Evolutionary conservation across 2,888 invertebrate genomes (phyloP).

Genomic region (Odontocolon sp.): DNA sequence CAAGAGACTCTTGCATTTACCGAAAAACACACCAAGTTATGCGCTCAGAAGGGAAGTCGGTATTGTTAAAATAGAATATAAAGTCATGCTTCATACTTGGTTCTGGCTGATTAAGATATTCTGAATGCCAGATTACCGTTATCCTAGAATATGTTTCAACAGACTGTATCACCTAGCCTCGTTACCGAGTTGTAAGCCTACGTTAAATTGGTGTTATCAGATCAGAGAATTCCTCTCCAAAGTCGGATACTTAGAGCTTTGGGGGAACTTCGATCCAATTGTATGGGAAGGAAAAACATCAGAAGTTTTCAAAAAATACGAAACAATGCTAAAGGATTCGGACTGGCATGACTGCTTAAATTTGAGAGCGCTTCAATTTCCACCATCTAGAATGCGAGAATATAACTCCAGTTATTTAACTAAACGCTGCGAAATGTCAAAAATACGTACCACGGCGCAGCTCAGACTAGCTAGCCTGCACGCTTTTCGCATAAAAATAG

Average conservation of each 20-base stretch:
- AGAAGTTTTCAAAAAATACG: neutral
- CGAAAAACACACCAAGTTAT: conserved; percentile 11
- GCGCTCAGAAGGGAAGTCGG: neutral
- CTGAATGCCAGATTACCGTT: neutral
- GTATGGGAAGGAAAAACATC: neutral
- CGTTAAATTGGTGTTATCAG: neutral
- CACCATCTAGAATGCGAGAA: neutral
- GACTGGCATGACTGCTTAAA: neutral
- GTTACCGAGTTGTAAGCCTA: neutral
- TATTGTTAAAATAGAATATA: neutral
- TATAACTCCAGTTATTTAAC: neutral
- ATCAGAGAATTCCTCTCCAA: neutral
- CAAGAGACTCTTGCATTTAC: conserved; percentile 2
- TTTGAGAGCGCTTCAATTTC: neutral
- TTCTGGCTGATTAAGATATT: conserved; percentile 7
- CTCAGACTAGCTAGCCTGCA: neutral
- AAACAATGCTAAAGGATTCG: neutral
- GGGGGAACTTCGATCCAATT: neutral
- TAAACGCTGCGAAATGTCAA: neutral
- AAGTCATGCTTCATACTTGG: conserved; percentile 1
- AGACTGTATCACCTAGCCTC: neutral
- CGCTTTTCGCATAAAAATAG: neutral
- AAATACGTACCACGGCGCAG: neutral
- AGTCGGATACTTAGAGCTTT: neutral
- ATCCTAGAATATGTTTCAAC: conserved; percentile 1